Evolutionary conservation across 1,140 invertebrate species (phyloP), one percentile per base, ranked within the genome.

Genomic region (Sipha flava): DNA sequence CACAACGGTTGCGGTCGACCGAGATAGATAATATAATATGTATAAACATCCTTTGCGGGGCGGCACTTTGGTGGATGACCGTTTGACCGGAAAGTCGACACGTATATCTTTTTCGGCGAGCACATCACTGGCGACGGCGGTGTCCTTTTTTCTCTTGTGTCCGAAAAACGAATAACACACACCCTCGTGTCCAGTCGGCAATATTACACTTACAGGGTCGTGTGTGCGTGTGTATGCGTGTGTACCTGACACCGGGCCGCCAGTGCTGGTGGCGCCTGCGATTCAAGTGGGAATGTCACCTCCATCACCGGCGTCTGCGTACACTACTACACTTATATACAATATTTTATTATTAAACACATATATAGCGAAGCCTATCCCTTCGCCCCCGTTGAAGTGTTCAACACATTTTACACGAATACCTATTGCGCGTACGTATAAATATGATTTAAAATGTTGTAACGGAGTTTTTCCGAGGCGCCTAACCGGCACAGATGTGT

Each of bases 1-100:
- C 54, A 73, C 54, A 52, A 54, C 29, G 31, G 47, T 54, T 52
- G 62, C 62, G 62, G 62, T 66, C 31, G 34, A 66, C 62, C 62
- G 62, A 40, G 62, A 66, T 66, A 31, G 23, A 66, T 26, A 40
- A 64, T 43, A 70, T 18, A 47, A 70, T 47, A 70, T 23, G n/a
- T n/a, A n/a, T 29, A 47, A 45, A 29, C 10, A 34, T 31, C 72
- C 31, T 75, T 75, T 77, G 47, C 73, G 72, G 31, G 59, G 73
- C 73, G 49, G 49, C 34, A 40, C 49, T 54, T 77, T 77, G 31
- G 73, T 7, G 23, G 49, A 77, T 77, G 73, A 77, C 73, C 73
- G 73, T 77, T 77, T 77, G 73, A 77, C 73, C 73, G 73, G 73
- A 77, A 77, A 77, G 73, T 77, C 73, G 73, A 77, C 73, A 59